Base-by-base conservation (phyloP, 2,888 invertebrate genomes). In the Netelia fuscicornis region DNA sequence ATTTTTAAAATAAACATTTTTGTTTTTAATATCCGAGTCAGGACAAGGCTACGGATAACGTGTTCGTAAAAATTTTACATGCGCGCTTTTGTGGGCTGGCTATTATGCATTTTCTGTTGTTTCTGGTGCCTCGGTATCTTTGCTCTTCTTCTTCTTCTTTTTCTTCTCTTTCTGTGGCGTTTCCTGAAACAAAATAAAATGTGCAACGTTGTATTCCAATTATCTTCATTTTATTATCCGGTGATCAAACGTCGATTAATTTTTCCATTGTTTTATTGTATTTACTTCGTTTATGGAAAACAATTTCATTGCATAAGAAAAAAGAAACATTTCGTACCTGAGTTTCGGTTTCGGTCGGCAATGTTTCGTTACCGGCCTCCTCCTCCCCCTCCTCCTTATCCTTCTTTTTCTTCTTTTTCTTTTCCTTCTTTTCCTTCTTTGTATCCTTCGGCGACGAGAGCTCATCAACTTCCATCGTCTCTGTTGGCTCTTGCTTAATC, bases 81-180 rank as follows among this genome's bases (percentile, higher is more conserved):
- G 71, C 75, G 68, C 78, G 70, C 52, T 75, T 70, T 70, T 75
- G 58, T 20, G 17, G 17, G 20, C 65, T 75, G 9, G n/a, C 64
- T 65, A 20, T 67, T 71, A 80, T 75, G 78, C 70, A 54, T 78
- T 82, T 77, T 64, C 65, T 44, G 81, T 71, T 58, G 83, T 48
- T 74, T 86, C 86, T 56, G 83, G 44, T 64, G 86, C 92, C 87
- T 95, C 96, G 89, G 95, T 95, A 83, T 96, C 95, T 93, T 96
- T 96, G 91, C 96, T 96, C 93, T 96, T 97, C 94, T 97, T 97
- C 94, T 97, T 97, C 93, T 97, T 97, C 92, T 97, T 97, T 93
- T 97, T 97, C 87, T 97, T 96, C 91, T 96, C 96, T 88, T 95
- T 95, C 10, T 93, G 91, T 60, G 90, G 86, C 9, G 91, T 85